Evolutionary conservation across 1,140 invertebrate genomes (phyloP).

Genomic region (Orius insidiosus): DNA sequence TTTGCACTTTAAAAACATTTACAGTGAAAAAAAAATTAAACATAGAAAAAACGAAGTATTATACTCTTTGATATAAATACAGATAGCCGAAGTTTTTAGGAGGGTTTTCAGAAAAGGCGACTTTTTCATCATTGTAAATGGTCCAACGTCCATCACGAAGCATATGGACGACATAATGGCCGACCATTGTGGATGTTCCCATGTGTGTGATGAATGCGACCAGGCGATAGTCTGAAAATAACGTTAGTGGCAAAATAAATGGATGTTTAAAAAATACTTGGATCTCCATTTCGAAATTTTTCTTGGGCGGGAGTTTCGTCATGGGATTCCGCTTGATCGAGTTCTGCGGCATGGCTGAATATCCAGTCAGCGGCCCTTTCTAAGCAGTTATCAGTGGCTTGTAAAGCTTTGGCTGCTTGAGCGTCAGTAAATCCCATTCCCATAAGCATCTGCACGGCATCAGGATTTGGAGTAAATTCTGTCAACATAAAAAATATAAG

Average conservation of each 20-base stretch:
- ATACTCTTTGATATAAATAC: constrained; percentile 69
- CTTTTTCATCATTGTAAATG: constrained; percentile 97
- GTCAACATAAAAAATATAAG: neutral
- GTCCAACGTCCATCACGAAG: constrained; percentile 80
- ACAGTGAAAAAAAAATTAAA: no score
- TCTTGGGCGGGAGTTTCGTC: constrained; percentile 17
- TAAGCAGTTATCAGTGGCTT: constrained; percentile 75
- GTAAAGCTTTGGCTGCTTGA: constrained; percentile 69
- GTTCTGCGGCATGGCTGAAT: constrained; percentile 71
- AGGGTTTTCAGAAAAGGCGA: constrained; percentile 87
- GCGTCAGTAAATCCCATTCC: constrained; percentile 74
- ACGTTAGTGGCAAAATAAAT: constrained; percentile 7
- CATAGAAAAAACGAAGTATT: neutral
- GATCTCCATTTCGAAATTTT: constrained; percentile 41
- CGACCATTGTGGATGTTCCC: constrained; percentile 89
- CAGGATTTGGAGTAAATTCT: constrained; percentile 43
- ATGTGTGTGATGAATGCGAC: constrained; percentile 94
- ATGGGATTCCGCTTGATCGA: constrained; percentile 34
- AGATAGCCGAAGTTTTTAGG: constrained; percentile 92
- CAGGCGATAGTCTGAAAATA: constrained; percentile 62
- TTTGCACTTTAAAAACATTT: no score
- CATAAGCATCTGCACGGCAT: constrained; percentile 53
- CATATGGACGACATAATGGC: constrained; percentile 96
- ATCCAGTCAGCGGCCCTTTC: constrained; percentile 95
- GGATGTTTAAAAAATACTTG: neutral